Evolutionary conservation across 2,888 invertebrate genomes (phyloP).

Genomic region (Ptycholaimellus sp.): DNA sequence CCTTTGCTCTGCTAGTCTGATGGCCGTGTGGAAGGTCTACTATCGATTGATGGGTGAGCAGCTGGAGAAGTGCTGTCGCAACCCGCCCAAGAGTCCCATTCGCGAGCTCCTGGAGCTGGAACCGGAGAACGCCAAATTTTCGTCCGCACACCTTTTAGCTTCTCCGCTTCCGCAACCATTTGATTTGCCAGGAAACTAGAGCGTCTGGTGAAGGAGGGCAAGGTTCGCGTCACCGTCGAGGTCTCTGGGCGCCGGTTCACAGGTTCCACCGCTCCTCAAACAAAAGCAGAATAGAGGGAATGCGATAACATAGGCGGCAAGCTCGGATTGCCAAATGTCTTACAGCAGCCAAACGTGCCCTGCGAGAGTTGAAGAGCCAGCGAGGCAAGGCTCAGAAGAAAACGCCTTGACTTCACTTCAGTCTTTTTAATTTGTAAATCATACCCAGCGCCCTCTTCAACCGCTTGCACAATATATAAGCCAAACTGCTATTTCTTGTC

Average conservation of each 20-base stretch:
- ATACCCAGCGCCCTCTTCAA: too few relatives aligned
- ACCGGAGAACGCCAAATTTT: constrained; percentile 94
- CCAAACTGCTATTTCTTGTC: too few relatives aligned
- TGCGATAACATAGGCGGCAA: constrained; percentile 92
- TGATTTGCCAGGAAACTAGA: constrained; percentile 53
- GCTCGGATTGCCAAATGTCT: constrained; percentile 91
- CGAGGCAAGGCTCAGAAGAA: too few relatives aligned
- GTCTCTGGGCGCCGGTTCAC: constrained; percentile 48
- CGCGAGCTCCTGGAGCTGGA: constrained; percentile 80
- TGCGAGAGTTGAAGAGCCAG: constrained; percentile 30
- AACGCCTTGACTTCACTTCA: too few relatives aligned
- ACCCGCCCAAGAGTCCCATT: constrained; percentile 93
- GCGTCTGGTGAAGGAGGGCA: constrained; percentile 54
- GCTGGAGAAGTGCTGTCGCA: constrained; percentile 80
- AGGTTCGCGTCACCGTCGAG: constrained; percentile 79
- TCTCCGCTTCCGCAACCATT: neutral
- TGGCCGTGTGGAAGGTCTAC: constrained; percentile 41
- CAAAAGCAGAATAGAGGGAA: too few relatives aligned
- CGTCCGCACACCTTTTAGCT: too few relatives aligned
- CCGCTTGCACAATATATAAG: too few relatives aligned
- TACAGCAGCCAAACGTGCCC: constrained; percentile 90
- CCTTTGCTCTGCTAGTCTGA: constrained; percentile 16
- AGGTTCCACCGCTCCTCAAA: too few relatives aligned
- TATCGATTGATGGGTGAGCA: constrained; percentile 78
- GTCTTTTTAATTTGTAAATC: too few relatives aligned